Conservation (phyloP, 2,797 vertebrate species). For the Calcarius lapponicus region DNA sequence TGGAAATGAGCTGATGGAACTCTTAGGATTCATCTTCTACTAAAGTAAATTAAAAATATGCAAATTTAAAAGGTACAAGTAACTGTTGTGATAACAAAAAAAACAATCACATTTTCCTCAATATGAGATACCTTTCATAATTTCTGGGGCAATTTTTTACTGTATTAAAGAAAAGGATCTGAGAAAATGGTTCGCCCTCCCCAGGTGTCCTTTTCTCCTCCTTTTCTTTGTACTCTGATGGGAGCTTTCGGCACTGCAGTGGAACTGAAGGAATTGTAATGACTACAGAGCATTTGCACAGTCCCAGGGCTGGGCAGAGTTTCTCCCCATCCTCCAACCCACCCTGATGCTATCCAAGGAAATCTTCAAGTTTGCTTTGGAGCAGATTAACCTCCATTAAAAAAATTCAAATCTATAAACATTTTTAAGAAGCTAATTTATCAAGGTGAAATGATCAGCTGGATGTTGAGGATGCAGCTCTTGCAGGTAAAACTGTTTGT, state of each 20-base stretch:
- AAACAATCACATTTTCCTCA: not conserved
- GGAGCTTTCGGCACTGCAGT: not conserved
- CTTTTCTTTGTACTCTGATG: not conserved
- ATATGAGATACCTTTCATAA: not conserved
- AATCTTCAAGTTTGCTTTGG: not conserved
- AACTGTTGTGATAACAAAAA: not conserved
- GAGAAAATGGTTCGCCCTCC: not conserved
- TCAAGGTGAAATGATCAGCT: not conserved
- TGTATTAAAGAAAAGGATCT: not conserved
- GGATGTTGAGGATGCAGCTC: not conserved
- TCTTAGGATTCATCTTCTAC: conserved; percentile 18
- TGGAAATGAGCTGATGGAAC: conserved; percentile 15
- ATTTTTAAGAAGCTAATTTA: not conserved
- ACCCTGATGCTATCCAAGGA: not conserved
- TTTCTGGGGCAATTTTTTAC: not conserved
- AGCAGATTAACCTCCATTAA: not conserved
- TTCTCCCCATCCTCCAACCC: not conserved
- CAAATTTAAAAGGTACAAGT: conserved; percentile 23
- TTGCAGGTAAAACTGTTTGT: not conserved
- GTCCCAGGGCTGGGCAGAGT: not conserved
- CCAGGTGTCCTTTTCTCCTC: not conserved
- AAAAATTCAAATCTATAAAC: not conserved
- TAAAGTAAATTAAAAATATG: conserved; percentile 52
- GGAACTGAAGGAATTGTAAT: not conserved
- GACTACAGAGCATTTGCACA: not conserved